Conservation (phyloP, 1,140 invertebrate species). For the Goniozus legneri region DNA sequence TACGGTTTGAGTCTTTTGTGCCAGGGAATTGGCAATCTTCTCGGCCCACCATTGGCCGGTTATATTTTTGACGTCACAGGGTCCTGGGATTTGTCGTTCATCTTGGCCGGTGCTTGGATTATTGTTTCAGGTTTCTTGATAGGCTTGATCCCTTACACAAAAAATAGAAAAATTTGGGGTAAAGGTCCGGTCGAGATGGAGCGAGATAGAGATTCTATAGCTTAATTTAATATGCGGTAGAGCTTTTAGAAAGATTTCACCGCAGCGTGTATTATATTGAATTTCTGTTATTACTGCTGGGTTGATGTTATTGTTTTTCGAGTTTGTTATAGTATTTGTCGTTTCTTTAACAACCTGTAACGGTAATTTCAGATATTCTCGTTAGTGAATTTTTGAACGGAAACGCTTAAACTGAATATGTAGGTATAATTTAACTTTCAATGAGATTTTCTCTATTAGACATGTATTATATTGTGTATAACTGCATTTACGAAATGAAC, state of each 20-base stretch:
- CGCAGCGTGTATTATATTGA: no score
- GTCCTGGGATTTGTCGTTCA: conserved; percentile 71
- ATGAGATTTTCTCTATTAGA: no score
- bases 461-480: not conserved
- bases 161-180: conserved; percentile 64
- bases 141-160: conserved; percentile 63
- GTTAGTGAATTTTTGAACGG: no score
- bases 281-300: no score
- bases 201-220: conserved; percentile 14
- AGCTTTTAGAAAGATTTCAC: no score
- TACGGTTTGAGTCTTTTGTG: conserved; percentile 84
- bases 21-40: conserved; percentile 72
- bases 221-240: conserved; percentile 12
- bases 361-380: no score
- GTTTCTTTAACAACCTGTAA: no score
- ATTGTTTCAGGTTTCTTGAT: conserved; percentile 73
- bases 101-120: conserved; percentile 71
- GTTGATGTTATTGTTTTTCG: no score
- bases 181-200: conserved; percentile 63
- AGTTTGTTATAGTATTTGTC: no score
- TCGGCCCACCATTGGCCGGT: conserved; percentile 67
- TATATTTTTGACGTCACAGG: conserved; percentile 67
- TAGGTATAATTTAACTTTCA: no score
- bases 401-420: no score
- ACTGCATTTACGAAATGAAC: not conserved